phyloP scores from a whole-genome alignment of 35 echinoderm and acorn worm genomes.

The Holothuria glaberrima region DNA sequence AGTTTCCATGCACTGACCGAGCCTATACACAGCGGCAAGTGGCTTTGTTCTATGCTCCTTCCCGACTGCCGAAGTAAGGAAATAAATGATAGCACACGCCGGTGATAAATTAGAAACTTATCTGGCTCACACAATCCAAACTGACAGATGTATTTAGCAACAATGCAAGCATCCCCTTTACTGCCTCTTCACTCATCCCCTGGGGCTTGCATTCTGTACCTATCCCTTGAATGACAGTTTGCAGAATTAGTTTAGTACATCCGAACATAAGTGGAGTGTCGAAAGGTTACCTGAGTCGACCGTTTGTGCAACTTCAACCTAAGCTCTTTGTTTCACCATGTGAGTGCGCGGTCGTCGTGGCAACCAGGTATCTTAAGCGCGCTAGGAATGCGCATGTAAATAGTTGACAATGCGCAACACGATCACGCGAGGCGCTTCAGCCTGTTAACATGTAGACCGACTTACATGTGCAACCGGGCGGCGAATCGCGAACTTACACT shows the following conservation, averaged over 20 bases:
- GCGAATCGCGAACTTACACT: too few species aligned
- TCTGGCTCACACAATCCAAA: slow-evolving; percentile 11
- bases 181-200: slow-evolving; percentile 11
- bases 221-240: slow-evolving; percentile 46
- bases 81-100: neutral
- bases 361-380: slow-evolving; percentile 40
- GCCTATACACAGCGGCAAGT: slow-evolving; percentile 11
- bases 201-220: slow-evolving; percentile 4
- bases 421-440: slow-evolving; percentile 27
- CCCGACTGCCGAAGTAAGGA: neutral
- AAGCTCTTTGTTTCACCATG: slow-evolving; percentile 44
- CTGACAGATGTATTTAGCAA: slow-evolving; percentile 46
- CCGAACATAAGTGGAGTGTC: slow-evolving; percentile 55
- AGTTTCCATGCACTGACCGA: slow-evolving; percentile 18
- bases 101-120: slow-evolving; percentile 27
- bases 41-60: slow-evolving; percentile 10
- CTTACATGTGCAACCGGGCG: too few species aligned
- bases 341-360: slow-evolving; percentile 30
- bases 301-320: slow-evolving; percentile 7
- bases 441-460: too few species aligned
- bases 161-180: slow-evolving; percentile 11
- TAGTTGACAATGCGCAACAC: slow-evolving; percentile 20
- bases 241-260: slow-evolving; percentile 38
- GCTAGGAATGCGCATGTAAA: slow-evolving; percentile 50
- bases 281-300: slow-evolving; percentile 39